phyloP scores from a whole-genome alignment of 2,797 vertebrate species.

The Danio choprae region DNA sequence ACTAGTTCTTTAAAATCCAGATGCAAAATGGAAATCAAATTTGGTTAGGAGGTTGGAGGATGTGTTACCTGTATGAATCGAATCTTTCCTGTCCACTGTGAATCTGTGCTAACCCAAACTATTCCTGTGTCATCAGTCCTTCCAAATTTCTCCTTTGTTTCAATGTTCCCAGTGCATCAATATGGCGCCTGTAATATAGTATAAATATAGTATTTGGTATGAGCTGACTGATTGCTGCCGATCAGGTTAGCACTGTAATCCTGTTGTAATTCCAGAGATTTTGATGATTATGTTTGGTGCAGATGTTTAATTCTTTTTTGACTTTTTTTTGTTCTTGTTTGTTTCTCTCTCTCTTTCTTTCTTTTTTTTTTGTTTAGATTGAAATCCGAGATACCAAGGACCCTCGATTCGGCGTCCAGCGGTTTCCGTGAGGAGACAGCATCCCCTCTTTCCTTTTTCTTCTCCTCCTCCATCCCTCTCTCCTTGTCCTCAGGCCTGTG shows the following conservation, averaged over 20 bases:
- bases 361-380: conserved; percentile 70
- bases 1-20: neutral
- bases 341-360: conserved; percentile 18
- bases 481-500: conserved; percentile 64
- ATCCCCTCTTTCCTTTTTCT: conserved; percentile 37
- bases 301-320: neutral
- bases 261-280: neutral
- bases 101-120: conserved; percentile 18
- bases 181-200: neutral
- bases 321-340: neutral
- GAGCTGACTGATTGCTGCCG: neutral
- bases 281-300: neutral
- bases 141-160: neutral
- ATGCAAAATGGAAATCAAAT: neutral
- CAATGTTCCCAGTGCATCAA: neutral
- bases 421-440: conserved; percentile 68
- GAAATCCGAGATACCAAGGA: conserved; percentile 73
- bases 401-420: conserved; percentile 68
- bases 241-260: neutral
- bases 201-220: neutral
- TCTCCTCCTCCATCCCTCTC: conserved; percentile 50
- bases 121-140: conserved; percentile 8
- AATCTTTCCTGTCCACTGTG: conserved; percentile 8
- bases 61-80: conserved; percentile 21
- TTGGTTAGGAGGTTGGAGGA: neutral